A percentile compares a stretch with the other conserved stretches of the same genome.
These are phyloP conservation scores for Oncorhynchus tshawytscha DNA, from an alignment of 2,113 vertebrate species.

Conservation along the genomic window DNA sequence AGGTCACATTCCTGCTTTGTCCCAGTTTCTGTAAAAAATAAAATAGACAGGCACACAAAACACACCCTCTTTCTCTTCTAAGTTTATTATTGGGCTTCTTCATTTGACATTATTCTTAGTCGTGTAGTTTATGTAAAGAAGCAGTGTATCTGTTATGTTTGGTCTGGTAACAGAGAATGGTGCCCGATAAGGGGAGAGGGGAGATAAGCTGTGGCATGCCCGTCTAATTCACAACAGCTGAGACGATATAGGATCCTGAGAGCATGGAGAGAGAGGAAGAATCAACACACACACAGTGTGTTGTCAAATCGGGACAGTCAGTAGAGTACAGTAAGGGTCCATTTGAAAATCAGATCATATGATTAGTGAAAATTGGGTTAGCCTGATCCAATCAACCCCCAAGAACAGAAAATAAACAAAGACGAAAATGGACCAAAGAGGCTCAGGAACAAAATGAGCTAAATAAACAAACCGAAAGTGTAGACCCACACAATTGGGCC, in stretches of 20 bases:
- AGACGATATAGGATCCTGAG: conserved; percentile 61
- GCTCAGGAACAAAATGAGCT: neutral
- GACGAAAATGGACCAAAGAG: conserved; percentile 8
- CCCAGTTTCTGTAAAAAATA: no score
- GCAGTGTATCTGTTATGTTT: conserved; percentile 1
- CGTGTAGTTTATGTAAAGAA: neutral
- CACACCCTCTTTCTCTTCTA: no score
- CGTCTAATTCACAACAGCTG: conserved; percentile 77
- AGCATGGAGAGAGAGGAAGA: conserved; percentile 38
- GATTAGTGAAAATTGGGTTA: conserved; percentile 60
- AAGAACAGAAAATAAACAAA: conserved; percentile 16
- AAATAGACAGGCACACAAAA: no score
- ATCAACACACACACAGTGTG: conserved; percentile 16
- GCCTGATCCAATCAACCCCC: conserved; percentile 52
- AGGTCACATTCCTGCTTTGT: no score
- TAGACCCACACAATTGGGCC: neutral
- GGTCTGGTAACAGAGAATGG: conserved; percentile 7
- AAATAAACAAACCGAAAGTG: neutral
- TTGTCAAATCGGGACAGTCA: neutral
- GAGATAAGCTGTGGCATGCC: conserved; percentile 51
- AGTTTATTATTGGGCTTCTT: neutral
- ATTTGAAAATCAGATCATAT: conserved; percentile 41
- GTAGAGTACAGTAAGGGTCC: conserved; percentile 24
- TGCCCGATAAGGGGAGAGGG: neutral
- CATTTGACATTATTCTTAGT: neutral